Base-by-base conservation (phyloP, 2,113 vertebrate genomes). In the Tachuris rubrigastra region DNA sequence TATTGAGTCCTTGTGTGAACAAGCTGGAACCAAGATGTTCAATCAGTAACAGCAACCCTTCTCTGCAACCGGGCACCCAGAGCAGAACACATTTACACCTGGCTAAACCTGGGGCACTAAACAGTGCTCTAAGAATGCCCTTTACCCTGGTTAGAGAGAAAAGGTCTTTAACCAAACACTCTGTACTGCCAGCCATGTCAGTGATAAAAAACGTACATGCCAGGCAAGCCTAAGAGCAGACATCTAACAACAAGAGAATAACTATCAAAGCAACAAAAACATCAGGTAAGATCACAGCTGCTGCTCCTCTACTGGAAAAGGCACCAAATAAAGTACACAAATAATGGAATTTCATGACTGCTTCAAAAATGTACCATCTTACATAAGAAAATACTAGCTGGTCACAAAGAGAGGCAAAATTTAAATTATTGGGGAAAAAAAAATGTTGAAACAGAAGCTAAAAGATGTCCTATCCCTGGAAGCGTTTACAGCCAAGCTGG, bases 81-180 rank as follows among this genome's bases (percentile, higher is more conserved):
- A 74, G 44, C 55, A 59, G 17, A 52, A 18, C 0, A 0, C 4
- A 3, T 21, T 30, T 18, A 33, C 1, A 2, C 25, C 28, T 28
- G 39, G 39, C 31, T 69, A 73, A 74, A 58, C 17, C 50, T 1
- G 5, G 6, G 4, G 42, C 81, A 78, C 56, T 46, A 30, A 66
- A 17, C 0, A 22, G 31, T 8, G 17, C 65, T 58, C 50, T 6
- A 58, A 62, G 46, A 60, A 60, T 2, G 10, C 12, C 22, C 46
- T 28, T 12, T 74, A 44, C 47, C 28, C 52, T 52, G 21, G 2
- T 23, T 19, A 33, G 4, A 66, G 56, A 85, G 46, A 37, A 49
- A 42, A 71, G 2, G 8, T 23, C n/a, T 44, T 76, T 23, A 71
- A 46, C 6, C 33, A 33, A 88, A 69, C 27, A 25, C 8, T 31